Base-by-base conservation (phyloP, 1,140 invertebrate species). In the Pararge aegeria region DNA sequence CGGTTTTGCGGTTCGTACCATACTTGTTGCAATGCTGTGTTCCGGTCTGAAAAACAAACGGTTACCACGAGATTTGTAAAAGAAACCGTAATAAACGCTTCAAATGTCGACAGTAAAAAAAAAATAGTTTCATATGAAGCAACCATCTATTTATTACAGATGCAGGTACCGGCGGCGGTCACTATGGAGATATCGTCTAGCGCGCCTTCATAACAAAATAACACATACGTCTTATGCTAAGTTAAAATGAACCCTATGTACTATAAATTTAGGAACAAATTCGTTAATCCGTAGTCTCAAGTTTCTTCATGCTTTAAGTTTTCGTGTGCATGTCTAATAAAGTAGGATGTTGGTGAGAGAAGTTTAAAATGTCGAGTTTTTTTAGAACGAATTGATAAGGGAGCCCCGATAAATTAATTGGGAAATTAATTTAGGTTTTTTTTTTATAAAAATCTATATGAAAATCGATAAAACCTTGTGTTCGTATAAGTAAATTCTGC, bases 281-380 rank as follows among this genome's bases (percentile, higher is more conserved):
- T 85, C 69, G 73, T 78, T 76, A 78, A 76, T 68, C n/a, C 61
- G 71, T 84, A 82, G 78, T 80, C 75, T 83, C 77, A 76, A 80
- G 61, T 78, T 74, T 80, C 75, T 79, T 86, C 76, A 79, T 80
- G 86, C 83, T 89, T 86, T 89, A 86, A 89, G 76, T 87, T 87
- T 71, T 67, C 70, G 75, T 74, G 73, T 80, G 65, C 59, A 52
- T 68, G 72, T 66, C 38, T 75, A 74, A 75, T 51, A 52, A 67
- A 64, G 52, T 58, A 53, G 18, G 53, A 51, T 27, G 13, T 24
- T 49, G 24, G 46, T 52, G 42, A 56, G 20, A 15, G 21, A 24
- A 29, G 29, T 49, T 55, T 18, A n/a, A 51, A 51, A 13, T 18
- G 21, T 40, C 24, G 20, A 34, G 49, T 40, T 21, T 49, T n/a